Evolutionary conservation across 2,797 vertebrate species (phyloP).

Genomic region (Pygocentrus nattereri): DNA sequence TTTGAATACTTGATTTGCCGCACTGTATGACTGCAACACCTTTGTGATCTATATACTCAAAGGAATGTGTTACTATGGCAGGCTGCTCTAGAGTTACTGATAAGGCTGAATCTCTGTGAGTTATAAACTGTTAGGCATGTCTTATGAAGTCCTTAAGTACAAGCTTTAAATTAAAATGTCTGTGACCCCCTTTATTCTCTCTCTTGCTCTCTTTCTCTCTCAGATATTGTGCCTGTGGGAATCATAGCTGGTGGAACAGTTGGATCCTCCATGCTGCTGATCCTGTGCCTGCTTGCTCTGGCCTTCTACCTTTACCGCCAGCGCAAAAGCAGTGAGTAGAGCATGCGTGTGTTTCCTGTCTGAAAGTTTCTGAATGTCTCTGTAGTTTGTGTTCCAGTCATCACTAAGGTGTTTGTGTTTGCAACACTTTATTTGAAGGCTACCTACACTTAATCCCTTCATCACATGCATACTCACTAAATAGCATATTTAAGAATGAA

Average conservation of each 20-base stretch:
- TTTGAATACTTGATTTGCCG: no score
- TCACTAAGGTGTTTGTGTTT: no score
- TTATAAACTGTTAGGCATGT: no score
- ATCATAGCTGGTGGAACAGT: constrained; percentile 92
- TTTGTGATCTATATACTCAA: no score
- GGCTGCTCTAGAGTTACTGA: no score
- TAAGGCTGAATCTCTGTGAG: no score
- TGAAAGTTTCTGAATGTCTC: background rate
- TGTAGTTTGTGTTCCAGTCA: background rate
- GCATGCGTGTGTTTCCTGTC: background rate
- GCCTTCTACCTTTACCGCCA: constrained; percentile 92
- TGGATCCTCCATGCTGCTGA: constrained; percentile 85
- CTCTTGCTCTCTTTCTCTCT: constrained; percentile 51
- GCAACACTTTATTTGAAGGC: background rate
- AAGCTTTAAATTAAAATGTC: background rate
- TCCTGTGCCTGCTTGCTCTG: constrained; percentile 83
- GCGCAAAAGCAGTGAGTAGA: constrained; percentile 90
- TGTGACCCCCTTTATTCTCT: constrained; percentile 40
- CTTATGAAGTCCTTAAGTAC: no score
- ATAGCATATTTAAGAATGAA: no score
- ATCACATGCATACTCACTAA: no score
- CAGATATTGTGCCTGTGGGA: constrained; percentile 92
- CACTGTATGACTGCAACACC: no score
- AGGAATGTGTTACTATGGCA: no score
- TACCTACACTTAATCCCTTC: no score